A percentile compares a stretch with the other conserved stretches of the same genome.
These are phyloP conservation scores for Trichogramma pretiosum DNA, from an alignment of 1,140 invertebrate species.

Conservation along the genomic window DNA sequence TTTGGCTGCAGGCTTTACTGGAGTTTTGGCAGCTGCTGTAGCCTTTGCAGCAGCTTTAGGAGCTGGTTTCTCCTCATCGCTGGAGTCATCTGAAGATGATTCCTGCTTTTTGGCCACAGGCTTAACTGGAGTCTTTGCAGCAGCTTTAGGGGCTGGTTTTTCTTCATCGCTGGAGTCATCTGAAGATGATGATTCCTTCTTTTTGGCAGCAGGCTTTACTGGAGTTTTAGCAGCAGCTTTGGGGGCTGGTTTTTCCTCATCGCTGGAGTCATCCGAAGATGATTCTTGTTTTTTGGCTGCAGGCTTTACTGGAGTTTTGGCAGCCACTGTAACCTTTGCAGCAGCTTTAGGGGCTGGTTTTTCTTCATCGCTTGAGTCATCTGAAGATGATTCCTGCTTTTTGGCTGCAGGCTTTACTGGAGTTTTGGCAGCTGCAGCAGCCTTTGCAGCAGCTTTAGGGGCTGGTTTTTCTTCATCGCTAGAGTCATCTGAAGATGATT, in stretches of 20 bases:
- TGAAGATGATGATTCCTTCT: conserved; percentile 27
- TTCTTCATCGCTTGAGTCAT: conserved; percentile 29
- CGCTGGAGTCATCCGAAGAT: conserved; percentile 23
- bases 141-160: conserved; percentile 8
- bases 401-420: conserved; percentile 19
- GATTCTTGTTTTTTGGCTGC: conserved; percentile 24
- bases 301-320: conserved; percentile 2
- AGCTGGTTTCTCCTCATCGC: conserved; percentile 26
- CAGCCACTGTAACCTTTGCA: conserved; percentile 17
- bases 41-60: conserved; percentile 16
- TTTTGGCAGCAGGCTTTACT: conserved; percentile 3
- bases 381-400: conserved; percentile 27
- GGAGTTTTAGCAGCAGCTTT: conserved; percentile 19
- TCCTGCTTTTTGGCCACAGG: conserved; percentile 19
- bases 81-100: conserved; percentile 29
- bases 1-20: conserved; percentile 19
- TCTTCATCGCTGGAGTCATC: conserved; percentile 29
- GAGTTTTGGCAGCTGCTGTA: conserved; percentile 9
- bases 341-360: conserved; percentile 20
- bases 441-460: conserved; percentile 15
- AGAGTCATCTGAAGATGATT: conserved; percentile 29
- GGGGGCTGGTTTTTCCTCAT: conserved; percentile 19
- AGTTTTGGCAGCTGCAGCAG: conserved; percentile 11
- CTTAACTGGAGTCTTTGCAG: conserved; percentile 3
- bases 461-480: conserved; percentile 21